Evolutionary conservation across 2,797 vertebrate species (phyloP), one percentile per base, ranked within the genome.

Genomic region (Sebastes taczanowskii): DNA sequence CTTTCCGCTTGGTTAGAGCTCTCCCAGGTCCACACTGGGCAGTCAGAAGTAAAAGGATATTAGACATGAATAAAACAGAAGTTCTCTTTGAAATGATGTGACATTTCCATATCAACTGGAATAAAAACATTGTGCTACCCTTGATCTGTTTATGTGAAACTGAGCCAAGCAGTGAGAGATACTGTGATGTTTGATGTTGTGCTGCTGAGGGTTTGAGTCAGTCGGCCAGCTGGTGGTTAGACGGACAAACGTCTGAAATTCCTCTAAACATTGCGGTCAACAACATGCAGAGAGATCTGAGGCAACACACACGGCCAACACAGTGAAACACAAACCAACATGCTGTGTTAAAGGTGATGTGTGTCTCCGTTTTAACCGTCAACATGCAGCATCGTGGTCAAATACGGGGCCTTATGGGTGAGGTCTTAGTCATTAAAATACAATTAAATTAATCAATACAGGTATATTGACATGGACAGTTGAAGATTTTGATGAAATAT

Each of bases 81-180:
- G 88, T 81, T 69, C 61, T 79, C 80, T 92, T 91, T 92, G 83
- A 92, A 92, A 90, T 25, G 69, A 88, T 68, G 81, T 87, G 92
- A 91, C 90, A 91, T 92, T 92, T 93, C 89, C 86, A 86, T 87
- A 87, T 91, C 89, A 90, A 86, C 85, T 22, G 85, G 85, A 89
- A 90, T 80, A 81, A 89, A 91, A 91, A 90, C 83, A 88, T 30
- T 67, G 83, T 70, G 75, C 23, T 29, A 65, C 32, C 76, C 88
- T 91, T 92, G 86, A 91, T 91, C 80, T 89, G 77, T 84, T 86
- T 73, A 81, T 88, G 89, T 90, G 88, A 88, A 86, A 89, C 79
- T 32, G 86, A 91, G 88, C 83, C 87, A 67, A 74, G 86, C 76
- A 53, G 78, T 10, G 78, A 84, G 88, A 88, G 88, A 88, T 67